phyloP scores from a whole-genome alignment of 2,113 vertebrate genomes.

The Lethenteron camtschaticum region DNA sequence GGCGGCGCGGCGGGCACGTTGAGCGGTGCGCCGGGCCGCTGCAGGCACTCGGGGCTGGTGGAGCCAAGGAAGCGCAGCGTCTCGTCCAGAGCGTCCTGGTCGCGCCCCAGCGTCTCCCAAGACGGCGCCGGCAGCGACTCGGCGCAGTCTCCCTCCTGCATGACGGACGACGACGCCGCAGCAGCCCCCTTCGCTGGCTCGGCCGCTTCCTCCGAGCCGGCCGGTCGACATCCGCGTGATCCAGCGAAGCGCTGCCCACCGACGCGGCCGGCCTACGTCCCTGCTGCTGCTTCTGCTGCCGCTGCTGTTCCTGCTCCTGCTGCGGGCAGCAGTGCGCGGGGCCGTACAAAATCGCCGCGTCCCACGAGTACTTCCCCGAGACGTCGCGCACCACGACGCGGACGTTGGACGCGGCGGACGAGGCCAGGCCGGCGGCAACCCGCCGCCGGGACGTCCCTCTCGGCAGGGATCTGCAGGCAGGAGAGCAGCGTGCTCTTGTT shows the following conservation, averaged over 20 bases:
- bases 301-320: background rate
- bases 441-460: slow-evolving; percentile 14
- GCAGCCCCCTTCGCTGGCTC: background rate
- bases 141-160: background rate
- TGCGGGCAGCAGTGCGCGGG: slow-evolving; percentile 26
- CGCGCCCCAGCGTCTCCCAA: slow-evolving; percentile 67
- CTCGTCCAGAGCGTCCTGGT: slow-evolving; percentile 43
- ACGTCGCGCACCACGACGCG: slow-evolving; percentile 83
- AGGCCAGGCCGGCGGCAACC: background rate
- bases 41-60: slow-evolving; percentile 69
- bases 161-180: background rate
- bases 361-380: slow-evolving; percentile 96
- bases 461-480: slow-evolving; percentile 54
- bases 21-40: slow-evolving; percentile 65
- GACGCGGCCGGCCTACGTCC: too few relatives aligned
- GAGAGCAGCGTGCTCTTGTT: slow-evolving; percentile 87
- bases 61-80: slow-evolving; percentile 52
- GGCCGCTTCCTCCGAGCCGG: background rate
- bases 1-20: slow-evolving; percentile 80
- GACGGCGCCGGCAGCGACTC: slow-evolving; percentile 32
- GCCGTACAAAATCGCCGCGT: slow-evolving; percentile 52
- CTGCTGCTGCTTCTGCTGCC: background rate
- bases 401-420: slow-evolving; percentile 34
- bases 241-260: too few relatives aligned
- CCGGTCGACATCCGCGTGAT: background rate